phyloP scores from a whole-genome alignment of 64 coral and sea anemone species.

The Montipora efflorescens region DNA sequence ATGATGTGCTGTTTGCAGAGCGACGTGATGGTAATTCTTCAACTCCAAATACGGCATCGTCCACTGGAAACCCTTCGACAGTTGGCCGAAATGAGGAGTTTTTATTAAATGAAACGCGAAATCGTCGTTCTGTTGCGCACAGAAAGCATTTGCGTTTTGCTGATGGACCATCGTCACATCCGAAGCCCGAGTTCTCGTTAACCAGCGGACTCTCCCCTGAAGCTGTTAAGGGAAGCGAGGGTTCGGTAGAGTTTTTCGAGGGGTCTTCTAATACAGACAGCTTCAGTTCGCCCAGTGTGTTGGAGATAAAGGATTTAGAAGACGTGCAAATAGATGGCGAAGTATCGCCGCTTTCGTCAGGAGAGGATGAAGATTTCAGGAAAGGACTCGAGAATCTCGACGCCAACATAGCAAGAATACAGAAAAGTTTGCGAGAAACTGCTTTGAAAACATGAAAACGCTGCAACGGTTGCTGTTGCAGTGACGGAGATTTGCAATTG shows the following conservation, averaged over 20 bases:
- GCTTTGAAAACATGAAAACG: constrained; percentile 40
- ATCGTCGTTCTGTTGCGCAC: not conserved
- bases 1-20: not conserved
- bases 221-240: no score
- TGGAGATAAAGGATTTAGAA: not conserved
- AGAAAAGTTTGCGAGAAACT: constrained; percentile 74
- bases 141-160: constrained; percentile 40
- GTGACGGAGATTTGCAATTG: no score
- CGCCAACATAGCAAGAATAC: constrained; percentile 72
- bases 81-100: not conserved
- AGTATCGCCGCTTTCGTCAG: constrained; percentile 64
- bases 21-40: not conserved
- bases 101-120: not conserved
- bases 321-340: constrained; percentile 13
- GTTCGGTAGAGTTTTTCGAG: not conserved
- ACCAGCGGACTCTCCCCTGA: not conserved
- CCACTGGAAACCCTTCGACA: not conserved
- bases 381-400: constrained; percentile 65
- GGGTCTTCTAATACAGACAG: not conserved
- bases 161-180: not conserved
- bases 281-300: not conserved
- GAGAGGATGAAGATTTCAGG: constrained; percentile 71
- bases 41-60: not conserved
- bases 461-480: not conserved
- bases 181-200: not conserved